Evolutionary conservation across 2,888 invertebrate species (phyloP), one percentile per base, ranked within the genome.

Genomic region (Acronicta psi): DNA sequence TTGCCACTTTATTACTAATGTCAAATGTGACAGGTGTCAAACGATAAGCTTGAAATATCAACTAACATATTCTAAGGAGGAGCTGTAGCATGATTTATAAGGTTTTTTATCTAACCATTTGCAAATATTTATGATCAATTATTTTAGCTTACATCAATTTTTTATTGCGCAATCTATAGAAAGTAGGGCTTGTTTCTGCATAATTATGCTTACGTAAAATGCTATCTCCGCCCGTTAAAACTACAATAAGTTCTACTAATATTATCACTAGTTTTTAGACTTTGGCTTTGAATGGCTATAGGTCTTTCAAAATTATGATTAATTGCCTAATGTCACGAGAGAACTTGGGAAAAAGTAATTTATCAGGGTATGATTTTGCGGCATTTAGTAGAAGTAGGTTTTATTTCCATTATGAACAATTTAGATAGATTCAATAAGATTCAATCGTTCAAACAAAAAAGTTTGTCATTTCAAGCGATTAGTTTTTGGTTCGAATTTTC

Each of bases 101-200:
- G 40, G 40, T 16, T 17, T 45, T 18, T 43, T 49, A 52, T 40
- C 45, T 38, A 51, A 25, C n/a, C 42, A 44, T 56, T 50, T 31
- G 47, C 52, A 20, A 55, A 59, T 18, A 47, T 43, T 41, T 23
- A 29, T 25, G n/a, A 47, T 46, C 25, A 25, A 40, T 55, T 42
- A 11, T 46, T 47, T 36, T 42, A 46, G 29, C 18, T 38, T 29
- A 50, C 46, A 34, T 52, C 16, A 11, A 57, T 29, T 44, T 41
- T 61, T 49, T 41, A 46, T 66, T 73, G 59, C 41, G 56, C 43
- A 70, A 76, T 37, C 16, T 16, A 41, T 66, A 71, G 75, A 75
- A 76, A 75, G 75, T 60, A 50, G 45, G 17, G 20, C 59, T 58
- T 63, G 59, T 71, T 62, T 67, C 18, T 59, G 53, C 20, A 40